Conservation (phyloP, 2,113 vertebrate genomes). For the Mystacornis crossleyi region DNA sequence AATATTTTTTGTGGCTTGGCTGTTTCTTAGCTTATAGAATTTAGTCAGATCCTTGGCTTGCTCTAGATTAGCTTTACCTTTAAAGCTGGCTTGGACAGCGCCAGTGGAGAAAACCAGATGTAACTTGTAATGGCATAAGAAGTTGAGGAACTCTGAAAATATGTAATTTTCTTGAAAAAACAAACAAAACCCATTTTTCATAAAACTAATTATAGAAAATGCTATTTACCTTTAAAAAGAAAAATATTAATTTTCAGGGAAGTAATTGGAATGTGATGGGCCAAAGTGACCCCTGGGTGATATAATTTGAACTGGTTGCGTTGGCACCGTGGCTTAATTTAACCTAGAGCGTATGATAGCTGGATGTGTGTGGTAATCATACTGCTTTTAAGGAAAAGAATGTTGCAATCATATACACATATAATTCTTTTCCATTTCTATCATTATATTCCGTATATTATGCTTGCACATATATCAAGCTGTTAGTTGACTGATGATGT, state of each 20-base stretch:
- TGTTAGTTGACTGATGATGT: background rate
- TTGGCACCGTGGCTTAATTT: background rate
- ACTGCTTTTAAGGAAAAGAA: background rate
- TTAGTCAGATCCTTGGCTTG: background rate
- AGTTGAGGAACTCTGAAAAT: background rate
- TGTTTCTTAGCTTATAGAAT: slow-evolving; percentile 3
- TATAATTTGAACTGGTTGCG: background rate
- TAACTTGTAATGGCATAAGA: background rate
- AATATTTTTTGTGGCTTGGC: slow-evolving; percentile 48
- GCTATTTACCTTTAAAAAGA: background rate
- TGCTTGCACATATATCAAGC: background rate
- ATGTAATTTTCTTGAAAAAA: slow-evolving; percentile 30
- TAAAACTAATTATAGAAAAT: slow-evolving; percentile 25
- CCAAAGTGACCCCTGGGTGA: background rate
- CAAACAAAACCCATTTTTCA: background rate
- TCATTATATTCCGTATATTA: background rate
- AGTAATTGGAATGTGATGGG: background rate
- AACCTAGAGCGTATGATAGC: background rate
- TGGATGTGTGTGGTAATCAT: background rate
- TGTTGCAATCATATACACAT: background rate
- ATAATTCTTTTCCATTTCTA: background rate
- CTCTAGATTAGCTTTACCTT: slow-evolving; percentile 27
- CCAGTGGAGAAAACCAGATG: slow-evolving; percentile 21
- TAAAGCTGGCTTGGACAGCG: background rate
- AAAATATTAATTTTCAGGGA: background rate